phyloP scores from a whole-genome alignment of 2,888 invertebrate species.

The Napeogenes inachia region DNA sequence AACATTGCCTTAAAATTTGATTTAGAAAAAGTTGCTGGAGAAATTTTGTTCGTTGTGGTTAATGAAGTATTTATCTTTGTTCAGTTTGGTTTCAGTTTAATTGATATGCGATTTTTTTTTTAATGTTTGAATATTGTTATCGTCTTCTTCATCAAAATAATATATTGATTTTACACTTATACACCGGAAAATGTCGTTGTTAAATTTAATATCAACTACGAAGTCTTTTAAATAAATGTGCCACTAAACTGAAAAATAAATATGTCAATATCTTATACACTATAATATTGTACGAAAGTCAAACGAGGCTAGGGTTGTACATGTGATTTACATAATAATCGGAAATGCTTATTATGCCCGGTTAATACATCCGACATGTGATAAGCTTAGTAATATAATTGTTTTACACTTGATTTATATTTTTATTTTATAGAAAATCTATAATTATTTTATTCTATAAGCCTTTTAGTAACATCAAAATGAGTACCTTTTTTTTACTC shows the following conservation, averaged over 20 bases:
- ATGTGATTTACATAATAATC: constrained; percentile 26
- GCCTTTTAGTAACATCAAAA: not conserved
- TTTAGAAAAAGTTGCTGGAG: not conserved
- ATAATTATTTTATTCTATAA: not conserved
- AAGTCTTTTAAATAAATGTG: too few relatives aligned
- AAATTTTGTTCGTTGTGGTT: too few relatives aligned
- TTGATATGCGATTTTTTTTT: too few relatives aligned
- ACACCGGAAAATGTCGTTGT: too few relatives aligned
- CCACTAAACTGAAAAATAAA: too few relatives aligned
- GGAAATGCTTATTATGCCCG: constrained; percentile 16
- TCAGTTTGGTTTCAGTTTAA: too few relatives aligned
- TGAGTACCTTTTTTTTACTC: not conserved
- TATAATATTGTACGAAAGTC: constrained; percentile 3
- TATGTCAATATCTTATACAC: too few relatives aligned
- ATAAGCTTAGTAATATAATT: constrained; percentile 6
- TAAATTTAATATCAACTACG: too few relatives aligned
- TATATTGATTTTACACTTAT: too few relatives aligned
- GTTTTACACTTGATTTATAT: not conserved
- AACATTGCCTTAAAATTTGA: not conserved
- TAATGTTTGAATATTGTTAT: too few relatives aligned
- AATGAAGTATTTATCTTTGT: too few relatives aligned
- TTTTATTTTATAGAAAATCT: not conserved
- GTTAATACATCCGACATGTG: constrained; percentile 18
- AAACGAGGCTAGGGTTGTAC: constrained; percentile 14
- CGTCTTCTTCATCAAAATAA: too few relatives aligned